Base-by-base conservation (phyloP, 92 coral and sea anemone species). In the Scolanthus callimorphus region DNA sequence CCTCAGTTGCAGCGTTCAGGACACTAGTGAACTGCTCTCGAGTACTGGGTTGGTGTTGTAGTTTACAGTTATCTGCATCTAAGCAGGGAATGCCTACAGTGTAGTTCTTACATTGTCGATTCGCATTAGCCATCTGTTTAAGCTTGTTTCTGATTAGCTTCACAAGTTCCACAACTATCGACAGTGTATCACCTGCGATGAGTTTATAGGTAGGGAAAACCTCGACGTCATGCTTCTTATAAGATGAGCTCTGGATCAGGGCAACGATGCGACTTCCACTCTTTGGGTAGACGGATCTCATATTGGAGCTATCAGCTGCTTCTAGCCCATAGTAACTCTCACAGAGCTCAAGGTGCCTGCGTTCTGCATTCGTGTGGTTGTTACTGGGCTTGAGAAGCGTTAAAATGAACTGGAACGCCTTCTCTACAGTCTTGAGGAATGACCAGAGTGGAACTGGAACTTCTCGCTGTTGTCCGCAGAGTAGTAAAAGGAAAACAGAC, bases 251-350 rank as follows among this genome's bases (percentile, higher is more conserved):
- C 52, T 9, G 12, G 17, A 19, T 25, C 47, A 62, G 29, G 23
- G 60, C 53, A 4, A 55, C 69, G 57, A 80, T 80, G 9, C 80
- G 74, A 19, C 57, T 41, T 0, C 69, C 80, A 21, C 85, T 63
- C 39, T 60, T 71, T 8, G 65, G 55, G 27, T 71, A 78, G n/a
- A 71, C 74, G 55, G 56, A 71, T 30, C 78, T 69, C 25, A 49
- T 55, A 13, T 64, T 68, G 1, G 79, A 22, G 17, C 81, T 71
- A 15, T 76, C 83, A 1, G 70, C 78, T 11, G 65, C 49, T 45
- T 55, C 29, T 28, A 85, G 70, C 29, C 92, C 92, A 39, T 71
- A 80, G 71, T 73, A 74, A 25, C 24, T 25, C 72, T 85, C 83
- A 55, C 92, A 85, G 72, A 64, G 68, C 51, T 65, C 77, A 3